Conservation (phyloP, 2,113 vertebrate species). For the Sclerurus mexicanus region DNA sequence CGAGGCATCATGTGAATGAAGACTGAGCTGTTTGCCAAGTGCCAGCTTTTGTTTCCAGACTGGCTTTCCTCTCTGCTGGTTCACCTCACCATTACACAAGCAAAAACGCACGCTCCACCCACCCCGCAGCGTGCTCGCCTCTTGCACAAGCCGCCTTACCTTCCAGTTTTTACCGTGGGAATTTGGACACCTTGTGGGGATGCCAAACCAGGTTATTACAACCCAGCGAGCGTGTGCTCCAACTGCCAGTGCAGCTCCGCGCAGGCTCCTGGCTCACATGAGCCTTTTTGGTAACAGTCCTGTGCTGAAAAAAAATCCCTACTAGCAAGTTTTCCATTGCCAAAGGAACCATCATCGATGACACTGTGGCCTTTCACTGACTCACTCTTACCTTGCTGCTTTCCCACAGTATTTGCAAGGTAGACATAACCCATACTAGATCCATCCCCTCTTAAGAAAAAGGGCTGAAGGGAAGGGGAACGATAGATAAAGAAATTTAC, state of each 20-base stretch:
- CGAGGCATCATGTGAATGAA: slow-evolving; percentile 34
- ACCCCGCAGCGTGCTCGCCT: background rate
- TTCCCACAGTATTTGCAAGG: background rate
- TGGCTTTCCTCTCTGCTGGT: background rate
- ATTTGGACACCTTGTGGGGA: background rate
- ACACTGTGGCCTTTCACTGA: background rate
- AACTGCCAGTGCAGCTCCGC: background rate
- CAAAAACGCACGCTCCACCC: background rate
- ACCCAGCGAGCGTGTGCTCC: background rate
- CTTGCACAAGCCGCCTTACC: slow-evolving; percentile 41
- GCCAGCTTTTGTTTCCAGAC: slow-evolving; percentile 21
- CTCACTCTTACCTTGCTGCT: rapidly evolving
- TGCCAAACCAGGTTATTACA: slow-evolving; percentile 19
- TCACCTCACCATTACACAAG: slow-evolving; percentile 2
- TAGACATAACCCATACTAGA: background rate
- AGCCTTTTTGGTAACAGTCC: background rate
- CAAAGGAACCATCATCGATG: rapidly evolving
- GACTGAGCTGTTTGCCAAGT: background rate
- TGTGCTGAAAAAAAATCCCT: background rate
- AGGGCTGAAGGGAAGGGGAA: background rate
- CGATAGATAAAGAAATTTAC: background rate
- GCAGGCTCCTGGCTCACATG: rapidly evolving
- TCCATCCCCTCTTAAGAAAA: background rate
- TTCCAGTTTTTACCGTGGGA: slow-evolving; percentile 37
- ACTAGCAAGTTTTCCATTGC: background rate